Evolutionary conservation across 2,797 vertebrate species (phyloP), one percentile per base, ranked within the genome.

Genomic region (Taeniopygia guttata): DNA sequence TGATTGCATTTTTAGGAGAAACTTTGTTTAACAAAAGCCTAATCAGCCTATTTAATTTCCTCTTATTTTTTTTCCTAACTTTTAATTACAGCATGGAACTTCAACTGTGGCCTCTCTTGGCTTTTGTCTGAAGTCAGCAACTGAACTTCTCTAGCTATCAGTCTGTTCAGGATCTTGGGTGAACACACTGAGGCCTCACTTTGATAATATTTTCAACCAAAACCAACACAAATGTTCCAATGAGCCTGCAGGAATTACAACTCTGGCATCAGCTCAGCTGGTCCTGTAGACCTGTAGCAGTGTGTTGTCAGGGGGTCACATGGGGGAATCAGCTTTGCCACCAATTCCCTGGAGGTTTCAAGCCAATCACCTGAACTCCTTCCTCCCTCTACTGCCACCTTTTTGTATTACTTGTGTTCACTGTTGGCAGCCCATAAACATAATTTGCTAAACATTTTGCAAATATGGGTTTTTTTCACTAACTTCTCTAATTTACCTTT

Each of bases 11-110:
- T 96, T 74, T 70, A 77, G 70, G 49, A 94, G 42, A 74, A 90
- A 82, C 26, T 86, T 92, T 77, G 45, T 66, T 93, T 88, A 94
- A 90, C 83, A 91, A 88, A 93, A 84, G 30, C 32, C 62, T 89
- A 36, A 95, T 73, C 55, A 78, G 55, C 46, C 73, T 81, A 45
- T 67, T 92, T 85, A 46, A 83, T 95, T 86, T 87, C 49, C 23
- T 82, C 52, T 62, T 42, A 22, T 40, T 40, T 40, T 40, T 40
- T 40, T 13, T 4, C 4, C 52, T 60, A 29, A 34, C 49, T 89
- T 87, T 94, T 96, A 93, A 91, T 91, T 91, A 90, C 43, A 48
- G 49, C 60, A 42, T 36, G n/a, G 48, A 70, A 81, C 80, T 75
- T 80, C 43, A 87, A 78, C 76, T 59, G 59, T 42, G 73, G 66